phyloP scores from a whole-genome alignment of 2,113 vertebrate genomes.

The Alligator sinensis region DNA sequence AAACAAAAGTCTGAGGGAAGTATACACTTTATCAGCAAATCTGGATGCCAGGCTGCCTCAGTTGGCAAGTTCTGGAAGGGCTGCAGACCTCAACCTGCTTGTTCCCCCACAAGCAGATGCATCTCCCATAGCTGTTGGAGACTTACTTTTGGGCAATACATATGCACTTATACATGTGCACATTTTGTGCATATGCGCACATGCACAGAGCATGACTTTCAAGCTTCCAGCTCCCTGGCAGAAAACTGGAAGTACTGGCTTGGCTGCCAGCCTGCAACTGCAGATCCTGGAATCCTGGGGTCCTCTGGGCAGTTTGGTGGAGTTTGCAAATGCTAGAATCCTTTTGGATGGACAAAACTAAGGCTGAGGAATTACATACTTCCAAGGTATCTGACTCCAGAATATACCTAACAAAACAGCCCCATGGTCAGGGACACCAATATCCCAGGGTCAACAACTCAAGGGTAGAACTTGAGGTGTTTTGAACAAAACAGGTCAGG shows the following conservation, averaged over 20 bases:
- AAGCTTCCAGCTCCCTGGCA: too few species aligned
- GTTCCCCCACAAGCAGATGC: neutral
- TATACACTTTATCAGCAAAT: neutral
- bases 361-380: too few species aligned
- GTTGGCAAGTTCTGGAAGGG: neutral
- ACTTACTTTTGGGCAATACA: neutral
- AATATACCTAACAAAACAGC: too few species aligned
- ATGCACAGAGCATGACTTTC: too few species aligned
- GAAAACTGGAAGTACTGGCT: too few species aligned
- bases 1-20: neutral
- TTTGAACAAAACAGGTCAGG: neutral
- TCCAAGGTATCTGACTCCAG: too few species aligned
- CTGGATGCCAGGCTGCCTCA: neutral
- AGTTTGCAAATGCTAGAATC: neutral
- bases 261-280: too few species aligned
- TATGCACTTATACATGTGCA: neutral
- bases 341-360: neutral
- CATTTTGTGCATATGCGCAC: too few species aligned
- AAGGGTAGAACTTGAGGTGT: neutral
- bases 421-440: too few species aligned
- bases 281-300: too few species aligned
- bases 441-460: too few species aligned
- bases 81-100: neutral
- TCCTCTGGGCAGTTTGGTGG: neutral
- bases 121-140: neutral